These are phyloP conservation scores for Arremon brunneinucha DNA, from an alignment of 2,797 vertebrate genomes.

Conservation along the genomic window DNA sequence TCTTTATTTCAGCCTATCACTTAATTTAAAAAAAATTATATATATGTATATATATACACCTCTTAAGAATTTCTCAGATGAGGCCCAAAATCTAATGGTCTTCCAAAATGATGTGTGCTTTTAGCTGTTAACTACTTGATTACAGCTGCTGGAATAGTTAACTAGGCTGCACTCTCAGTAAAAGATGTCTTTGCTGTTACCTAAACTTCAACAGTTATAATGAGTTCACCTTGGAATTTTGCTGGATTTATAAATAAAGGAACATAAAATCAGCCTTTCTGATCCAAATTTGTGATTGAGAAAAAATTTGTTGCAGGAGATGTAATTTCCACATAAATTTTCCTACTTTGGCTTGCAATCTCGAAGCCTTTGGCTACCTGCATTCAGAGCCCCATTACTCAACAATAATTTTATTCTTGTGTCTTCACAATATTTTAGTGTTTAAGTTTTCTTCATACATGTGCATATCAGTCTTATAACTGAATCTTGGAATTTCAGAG, in stretches of 20 bases:
- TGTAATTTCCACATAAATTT: not conserved
- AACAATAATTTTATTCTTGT: not conserved
- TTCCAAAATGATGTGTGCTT: not conserved
- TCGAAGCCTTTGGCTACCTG: not conserved
- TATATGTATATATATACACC: not conserved
- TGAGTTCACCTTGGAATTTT: not conserved
- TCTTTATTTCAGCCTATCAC: not conserved
- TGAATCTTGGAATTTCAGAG: not conserved
- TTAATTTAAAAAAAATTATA: not conserved
- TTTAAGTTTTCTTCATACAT: not conserved
- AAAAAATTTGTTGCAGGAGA: not conserved
- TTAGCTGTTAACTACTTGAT: not conserved
- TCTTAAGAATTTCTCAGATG: not conserved
- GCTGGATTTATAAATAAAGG: not conserved
- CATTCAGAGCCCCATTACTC: not conserved
- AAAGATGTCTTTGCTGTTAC: not conserved
- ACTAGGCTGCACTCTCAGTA: not conserved
- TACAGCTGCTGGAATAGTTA: not conserved
- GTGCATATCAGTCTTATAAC: not conserved
- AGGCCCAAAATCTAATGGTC: not conserved
- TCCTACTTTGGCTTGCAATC: not conserved
- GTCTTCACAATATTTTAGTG: not conserved
- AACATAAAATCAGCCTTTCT: not conserved
- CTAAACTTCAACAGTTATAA: not conserved
- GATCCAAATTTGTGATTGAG: not conserved